These are phyloP conservation scores for Hiodon tergisus DNA, from an alignment of 2,113 vertebrate genomes.

Conservation along the genomic window DNA sequence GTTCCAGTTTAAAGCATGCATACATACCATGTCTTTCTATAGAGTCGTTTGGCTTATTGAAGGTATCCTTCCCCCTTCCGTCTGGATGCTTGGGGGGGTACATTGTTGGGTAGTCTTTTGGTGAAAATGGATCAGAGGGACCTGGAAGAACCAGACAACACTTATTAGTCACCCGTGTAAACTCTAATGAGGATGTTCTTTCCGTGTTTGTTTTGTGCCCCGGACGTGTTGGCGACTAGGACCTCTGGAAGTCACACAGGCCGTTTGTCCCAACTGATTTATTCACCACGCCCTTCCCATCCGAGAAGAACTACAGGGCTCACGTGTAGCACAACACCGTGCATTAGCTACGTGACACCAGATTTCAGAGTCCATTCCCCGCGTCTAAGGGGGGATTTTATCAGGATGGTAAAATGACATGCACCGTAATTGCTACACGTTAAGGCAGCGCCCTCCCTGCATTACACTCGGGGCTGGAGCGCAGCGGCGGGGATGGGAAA, in stretches of 20 bases:
- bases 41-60: constrained; percentile 48
- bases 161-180: constrained; percentile 11
- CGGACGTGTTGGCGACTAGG: no score
- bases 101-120: constrained; percentile 78
- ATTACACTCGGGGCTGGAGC: neutral
- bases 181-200: neutral
- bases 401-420: neutral
- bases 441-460: no score
- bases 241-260: no score
- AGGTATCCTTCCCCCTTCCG: constrained; percentile 73
- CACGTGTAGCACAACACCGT: no score
- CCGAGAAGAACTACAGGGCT: no score
- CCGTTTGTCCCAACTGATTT: no score
- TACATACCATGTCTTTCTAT: constrained; percentile 53
- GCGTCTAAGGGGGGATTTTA: no score
- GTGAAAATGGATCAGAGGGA: constrained; percentile 74
- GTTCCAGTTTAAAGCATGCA: neutral
- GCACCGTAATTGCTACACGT: no score
- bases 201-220: neutral
- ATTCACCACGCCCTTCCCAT: no score
- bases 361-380: neutral
- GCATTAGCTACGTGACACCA: no score
- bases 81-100: constrained; percentile 74
- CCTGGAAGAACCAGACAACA: constrained; percentile 60
- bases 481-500: neutral